Evolutionary conservation across 2,888 invertebrate genomes (phyloP).

Genomic region (Phoronis australis): DNA sequence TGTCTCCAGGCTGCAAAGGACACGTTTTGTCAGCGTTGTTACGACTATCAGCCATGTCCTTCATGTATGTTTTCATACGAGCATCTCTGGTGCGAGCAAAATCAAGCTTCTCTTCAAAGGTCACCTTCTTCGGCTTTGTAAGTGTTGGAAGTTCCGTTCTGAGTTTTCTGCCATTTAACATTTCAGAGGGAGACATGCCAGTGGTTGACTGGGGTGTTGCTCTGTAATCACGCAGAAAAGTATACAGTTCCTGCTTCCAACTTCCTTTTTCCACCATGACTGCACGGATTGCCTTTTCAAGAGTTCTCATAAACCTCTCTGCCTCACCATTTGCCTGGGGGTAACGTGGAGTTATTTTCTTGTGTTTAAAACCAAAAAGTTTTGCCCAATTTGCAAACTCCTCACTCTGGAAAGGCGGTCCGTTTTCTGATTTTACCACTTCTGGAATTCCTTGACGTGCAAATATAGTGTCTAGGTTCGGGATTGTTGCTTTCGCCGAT

Average conservation of each 20-base stretch:
- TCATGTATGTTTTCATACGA: too few species aligned
- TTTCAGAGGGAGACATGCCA: neutral
- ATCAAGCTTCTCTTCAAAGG: too few species aligned
- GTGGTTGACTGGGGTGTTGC: conserved; percentile 4
- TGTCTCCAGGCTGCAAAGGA: too few species aligned
- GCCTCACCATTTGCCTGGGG: conserved; percentile 7
- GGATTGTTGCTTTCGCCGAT: conserved; percentile 5
- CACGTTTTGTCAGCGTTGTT: too few species aligned
- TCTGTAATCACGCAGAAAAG: conserved; percentile 6
- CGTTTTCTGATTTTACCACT: conserved; percentile 16
- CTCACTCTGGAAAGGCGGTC: conserved; percentile 12
- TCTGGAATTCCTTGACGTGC: conserved; percentile 14
- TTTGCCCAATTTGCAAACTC: conserved; percentile 12
- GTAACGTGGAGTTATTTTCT: conserved; percentile 11
- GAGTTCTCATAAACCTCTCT: conserved; percentile 8
- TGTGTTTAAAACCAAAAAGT: conserved; percentile 7
- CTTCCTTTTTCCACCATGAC: neutral
- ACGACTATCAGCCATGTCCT: too few species aligned
- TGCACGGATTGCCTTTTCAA: conserved; percentile 1
- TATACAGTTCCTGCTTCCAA: conserved; percentile 6
- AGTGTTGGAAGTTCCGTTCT: neutral
- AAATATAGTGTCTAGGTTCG: conserved; percentile 14
- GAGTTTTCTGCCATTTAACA: neutral
- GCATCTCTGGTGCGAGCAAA: too few species aligned
- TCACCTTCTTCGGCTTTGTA: too few species aligned